Percentiles rank a stretch among this genome's conserved stretches.
phyloP scores from a whole-genome alignment of 1,140 invertebrate genomes.

The Cylas formicarius region DNA sequence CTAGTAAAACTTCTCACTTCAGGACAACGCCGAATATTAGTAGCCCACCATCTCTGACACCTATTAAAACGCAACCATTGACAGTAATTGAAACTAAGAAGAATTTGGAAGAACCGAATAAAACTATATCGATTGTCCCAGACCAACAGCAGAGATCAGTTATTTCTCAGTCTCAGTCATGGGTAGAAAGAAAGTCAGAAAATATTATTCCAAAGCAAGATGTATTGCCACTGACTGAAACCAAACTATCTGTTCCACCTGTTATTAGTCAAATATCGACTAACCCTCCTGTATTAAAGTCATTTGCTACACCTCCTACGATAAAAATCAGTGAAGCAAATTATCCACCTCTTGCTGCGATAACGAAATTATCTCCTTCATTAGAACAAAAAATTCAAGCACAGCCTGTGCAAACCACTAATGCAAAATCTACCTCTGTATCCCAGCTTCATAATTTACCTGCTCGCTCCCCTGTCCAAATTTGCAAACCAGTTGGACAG shows the following conservation, averaged over 20 bases:
- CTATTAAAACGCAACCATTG: constrained; percentile 27
- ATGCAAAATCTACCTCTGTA: constrained; percentile 9
- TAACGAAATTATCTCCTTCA: constrained; percentile 14
- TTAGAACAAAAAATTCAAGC: constrained; percentile 10
- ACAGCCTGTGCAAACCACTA: constrained; percentile 12
- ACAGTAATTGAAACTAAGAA: constrained; percentile 21
- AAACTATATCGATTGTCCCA: constrained; percentile 16
- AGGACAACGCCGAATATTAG: constrained; percentile 26
- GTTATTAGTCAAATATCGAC: too few species aligned
- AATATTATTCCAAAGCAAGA: constrained; percentile 10
- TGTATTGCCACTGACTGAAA: constrained; percentile 14
- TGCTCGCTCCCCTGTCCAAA: constrained; percentile 27
- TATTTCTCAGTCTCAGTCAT: constrained; percentile 47
- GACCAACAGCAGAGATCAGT: constrained; percentile 32
- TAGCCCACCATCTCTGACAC: constrained; percentile 38
- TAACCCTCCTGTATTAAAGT: constrained; percentile 22
- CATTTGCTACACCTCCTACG: constrained; percentile 36
- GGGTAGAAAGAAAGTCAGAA: constrained; percentile 23
- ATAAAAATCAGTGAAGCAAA: constrained; percentile 27
- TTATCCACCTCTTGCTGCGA: constrained; percentile 20
- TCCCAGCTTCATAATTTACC: constrained; percentile 27
- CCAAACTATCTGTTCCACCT: constrained; percentile 38
- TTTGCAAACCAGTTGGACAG: constrained; percentile 11
- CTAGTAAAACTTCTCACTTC: too few species aligned
- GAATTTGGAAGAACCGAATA: constrained; percentile 9